These are phyloP conservation scores for Pholis gunnellus DNA, from an alignment of 2,113 vertebrate genomes.

Conservation along the genomic window DNA sequence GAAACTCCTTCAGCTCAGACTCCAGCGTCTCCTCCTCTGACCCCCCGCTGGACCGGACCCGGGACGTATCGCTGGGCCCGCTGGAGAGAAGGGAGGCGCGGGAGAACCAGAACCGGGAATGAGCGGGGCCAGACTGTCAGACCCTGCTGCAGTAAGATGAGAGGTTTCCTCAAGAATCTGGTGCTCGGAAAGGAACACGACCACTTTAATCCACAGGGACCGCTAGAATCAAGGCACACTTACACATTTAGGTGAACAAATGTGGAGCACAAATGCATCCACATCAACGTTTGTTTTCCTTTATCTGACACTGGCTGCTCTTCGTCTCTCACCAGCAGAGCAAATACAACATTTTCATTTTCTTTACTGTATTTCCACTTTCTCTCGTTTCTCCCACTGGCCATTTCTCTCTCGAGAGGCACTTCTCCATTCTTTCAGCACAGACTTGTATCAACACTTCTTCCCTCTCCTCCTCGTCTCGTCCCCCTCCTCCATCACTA, in stretches of 20 bases:
- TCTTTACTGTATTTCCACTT: neutral
- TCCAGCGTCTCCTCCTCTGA: too few species aligned
- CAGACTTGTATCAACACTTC: neutral
- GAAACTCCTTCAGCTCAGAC: too few species aligned
- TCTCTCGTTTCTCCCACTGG: neutral
- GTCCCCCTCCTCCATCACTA: neutral
- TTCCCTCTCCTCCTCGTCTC: neutral
- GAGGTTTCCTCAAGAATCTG: too few species aligned
- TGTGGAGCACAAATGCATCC: neutral
- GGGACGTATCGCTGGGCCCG: too few species aligned
- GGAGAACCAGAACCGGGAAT: too few species aligned
- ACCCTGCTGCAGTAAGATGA: too few species aligned
- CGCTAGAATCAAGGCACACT: too few species aligned
- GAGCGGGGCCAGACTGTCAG: too few species aligned
- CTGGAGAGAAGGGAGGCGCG: too few species aligned
- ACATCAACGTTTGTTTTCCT: neutral
- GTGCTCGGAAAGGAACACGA: too few species aligned
- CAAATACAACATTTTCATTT: neutral
- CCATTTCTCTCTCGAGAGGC: neutral
- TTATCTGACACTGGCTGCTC: neutral
- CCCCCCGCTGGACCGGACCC: too few species aligned
- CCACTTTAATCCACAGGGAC: too few species aligned
- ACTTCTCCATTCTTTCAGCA: neutral
- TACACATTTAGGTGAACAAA: neutral
- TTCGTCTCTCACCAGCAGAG: neutral